Evolutionary conservation across 2,888 invertebrate species (phyloP).

Genomic region (Mythimna pallens): DNA sequence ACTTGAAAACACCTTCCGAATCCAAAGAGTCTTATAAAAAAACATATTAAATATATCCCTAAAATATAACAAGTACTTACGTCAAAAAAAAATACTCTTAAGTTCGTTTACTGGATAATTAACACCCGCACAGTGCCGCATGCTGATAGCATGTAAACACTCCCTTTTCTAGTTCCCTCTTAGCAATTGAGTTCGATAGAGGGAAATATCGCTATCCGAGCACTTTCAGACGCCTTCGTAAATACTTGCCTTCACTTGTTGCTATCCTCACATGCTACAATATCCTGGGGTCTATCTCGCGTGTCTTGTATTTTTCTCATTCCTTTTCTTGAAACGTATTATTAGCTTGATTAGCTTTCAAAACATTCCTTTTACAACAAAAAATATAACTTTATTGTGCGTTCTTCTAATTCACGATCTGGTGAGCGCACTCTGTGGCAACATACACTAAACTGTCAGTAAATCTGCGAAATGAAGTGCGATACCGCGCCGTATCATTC

Average conservation of each 20-base stretch:
- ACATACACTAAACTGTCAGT: slow-evolving; percentile 49
- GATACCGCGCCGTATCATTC: slow-evolving; percentile 47
- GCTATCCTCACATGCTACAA: neutral
- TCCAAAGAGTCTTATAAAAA: too few relatives aligned
- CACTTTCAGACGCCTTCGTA: neutral
- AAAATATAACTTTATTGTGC: neutral
- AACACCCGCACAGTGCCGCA: neutral
- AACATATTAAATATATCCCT: too few relatives aligned
- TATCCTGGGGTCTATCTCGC: neutral
- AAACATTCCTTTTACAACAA: neutral
- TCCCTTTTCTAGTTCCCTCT: neutral
- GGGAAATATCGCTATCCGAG: neutral
- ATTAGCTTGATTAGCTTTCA: neutral
- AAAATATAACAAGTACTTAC: too few relatives aligned
- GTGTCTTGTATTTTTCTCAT: neutral
- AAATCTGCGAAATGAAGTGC: slow-evolving; percentile 69
- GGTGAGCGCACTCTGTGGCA: neutral
- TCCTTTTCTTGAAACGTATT: too few relatives aligned
- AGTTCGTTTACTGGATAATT: neutral
- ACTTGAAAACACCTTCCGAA: too few relatives aligned
- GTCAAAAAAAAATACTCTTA: neutral
- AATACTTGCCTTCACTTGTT: slow-evolving; percentile 11
- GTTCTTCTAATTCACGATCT: neutral
- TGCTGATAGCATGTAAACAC: slow-evolving; percentile 18
- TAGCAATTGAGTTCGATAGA: neutral